These are phyloP conservation scores for Brachyptera putata DNA, from an alignment of 2,888 invertebrate genomes.

Conservation along the genomic window DNA sequence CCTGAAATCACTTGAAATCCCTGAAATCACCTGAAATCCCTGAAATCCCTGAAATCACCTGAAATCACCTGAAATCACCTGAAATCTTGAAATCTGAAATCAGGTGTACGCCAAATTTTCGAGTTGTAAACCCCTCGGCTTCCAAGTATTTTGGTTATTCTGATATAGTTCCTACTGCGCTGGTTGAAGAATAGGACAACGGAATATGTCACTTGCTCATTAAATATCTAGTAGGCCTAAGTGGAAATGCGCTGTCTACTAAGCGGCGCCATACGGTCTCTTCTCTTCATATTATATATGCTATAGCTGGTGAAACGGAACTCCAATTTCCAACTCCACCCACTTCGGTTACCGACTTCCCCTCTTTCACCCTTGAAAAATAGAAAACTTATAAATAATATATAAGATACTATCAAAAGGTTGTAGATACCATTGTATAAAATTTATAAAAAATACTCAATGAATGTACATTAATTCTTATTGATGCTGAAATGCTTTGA, in stretches of 20 bases:
- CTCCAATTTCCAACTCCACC: not conserved
- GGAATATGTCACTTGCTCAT: no score
- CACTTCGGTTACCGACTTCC: not conserved
- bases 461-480: not conserved
- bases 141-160: no score
- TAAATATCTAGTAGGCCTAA: not conserved
- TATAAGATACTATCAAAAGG: no score
- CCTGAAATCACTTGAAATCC: no score
- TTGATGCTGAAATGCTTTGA: not conserved
- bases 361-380: not conserved
- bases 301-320: not conserved
- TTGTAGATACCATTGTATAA: not conserved
- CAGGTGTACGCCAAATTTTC: no score
- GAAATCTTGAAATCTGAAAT: no score
- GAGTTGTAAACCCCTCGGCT: no score
- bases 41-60: no score
- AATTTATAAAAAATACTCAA: not conserved
- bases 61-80: no score
- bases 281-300: not conserved
- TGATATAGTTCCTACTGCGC: no score
- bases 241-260: not conserved
- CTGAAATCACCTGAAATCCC: no score
- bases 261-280: not conserved
- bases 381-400: not conserved
- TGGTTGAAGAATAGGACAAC: no score